phyloP scores from a whole-genome alignment of 2,888 invertebrate genomes.

The Mactromeris polynyma region DNA sequence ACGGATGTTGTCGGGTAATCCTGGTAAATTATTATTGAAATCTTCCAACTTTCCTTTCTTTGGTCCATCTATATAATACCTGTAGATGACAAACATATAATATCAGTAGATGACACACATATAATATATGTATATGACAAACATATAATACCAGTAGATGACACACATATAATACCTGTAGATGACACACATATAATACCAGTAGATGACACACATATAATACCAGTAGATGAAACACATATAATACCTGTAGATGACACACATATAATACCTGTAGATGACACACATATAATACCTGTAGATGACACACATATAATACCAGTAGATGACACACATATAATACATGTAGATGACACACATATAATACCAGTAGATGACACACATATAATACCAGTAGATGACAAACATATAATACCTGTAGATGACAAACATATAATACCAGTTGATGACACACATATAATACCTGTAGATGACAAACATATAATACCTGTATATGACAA shows the following conservation, averaged over 20 bases:
- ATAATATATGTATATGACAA: slow-evolving; percentile 61
- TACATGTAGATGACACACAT: not conserved
- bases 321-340: too few relatives aligned
- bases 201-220: not conserved
- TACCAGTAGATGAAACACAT: slow-evolving; percentile 60
- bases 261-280: too few relatives aligned
- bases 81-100: slow-evolving; percentile 56
- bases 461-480: not conserved
- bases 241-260: not conserved
- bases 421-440: slow-evolving; percentile 90
- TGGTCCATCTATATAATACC: slow-evolving; percentile 93
- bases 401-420: not conserved
- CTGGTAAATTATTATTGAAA: slow-evolving; percentile 92
- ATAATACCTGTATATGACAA: not conserved
- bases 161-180: slow-evolving; percentile 59
- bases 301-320: not conserved
- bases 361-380: too few relatives aligned
- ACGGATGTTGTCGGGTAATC: slow-evolving; percentile 91
- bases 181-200: not conserved
- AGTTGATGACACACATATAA: not conserved
- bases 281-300: slow-evolving; percentile 89
- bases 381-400: slow-evolving; percentile 88
- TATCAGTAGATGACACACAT: not conserved
- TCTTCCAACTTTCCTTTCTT: slow-evolving; percentile 93
- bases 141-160: not conserved